A percentile compares a stretch with the other conserved stretches of the same genome.
Evolutionary conservation across 2,113 vertebrate genomes (phyloP).

Genomic region (Ptychochromis oligacanthus): DNA sequence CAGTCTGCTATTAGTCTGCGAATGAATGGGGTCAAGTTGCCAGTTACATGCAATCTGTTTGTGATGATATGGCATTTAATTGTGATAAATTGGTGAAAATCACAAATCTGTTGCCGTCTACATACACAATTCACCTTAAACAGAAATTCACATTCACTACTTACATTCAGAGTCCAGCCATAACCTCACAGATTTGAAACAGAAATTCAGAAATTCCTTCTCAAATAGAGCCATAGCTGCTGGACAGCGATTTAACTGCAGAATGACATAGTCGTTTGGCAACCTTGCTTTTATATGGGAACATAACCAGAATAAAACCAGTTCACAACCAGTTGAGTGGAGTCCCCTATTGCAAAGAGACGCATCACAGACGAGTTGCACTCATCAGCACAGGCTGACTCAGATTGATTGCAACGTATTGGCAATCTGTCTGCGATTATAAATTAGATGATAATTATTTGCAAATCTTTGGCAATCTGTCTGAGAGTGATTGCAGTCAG

Average conservation of each 20-base stretch:
- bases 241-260: not conserved
- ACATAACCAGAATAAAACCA: too few species aligned
- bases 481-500: not conserved
- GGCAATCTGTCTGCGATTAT: too few species aligned
- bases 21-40: not conserved
- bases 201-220: too few species aligned
- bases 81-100: not conserved
- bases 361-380: too few species aligned
- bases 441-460: too few species aligned
- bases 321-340: too few species aligned
- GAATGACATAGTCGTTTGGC: accelerated
- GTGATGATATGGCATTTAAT: not conserved
- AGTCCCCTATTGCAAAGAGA: too few species aligned
- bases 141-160: not conserved
- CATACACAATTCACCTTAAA: not conserved
- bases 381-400: too few species aligned
- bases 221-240: too few species aligned
- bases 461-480: too few species aligned
- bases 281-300: not conserved
- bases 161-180: not conserved
- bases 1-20: not conserved
- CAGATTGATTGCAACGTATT: too few species aligned
- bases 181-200: not conserved
- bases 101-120: not conserved
- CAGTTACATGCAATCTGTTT: not conserved